Evolutionary conservation across 2,797 vertebrate genomes (phyloP).

Genomic region (Oceanodroma leucorhoa): DNA sequence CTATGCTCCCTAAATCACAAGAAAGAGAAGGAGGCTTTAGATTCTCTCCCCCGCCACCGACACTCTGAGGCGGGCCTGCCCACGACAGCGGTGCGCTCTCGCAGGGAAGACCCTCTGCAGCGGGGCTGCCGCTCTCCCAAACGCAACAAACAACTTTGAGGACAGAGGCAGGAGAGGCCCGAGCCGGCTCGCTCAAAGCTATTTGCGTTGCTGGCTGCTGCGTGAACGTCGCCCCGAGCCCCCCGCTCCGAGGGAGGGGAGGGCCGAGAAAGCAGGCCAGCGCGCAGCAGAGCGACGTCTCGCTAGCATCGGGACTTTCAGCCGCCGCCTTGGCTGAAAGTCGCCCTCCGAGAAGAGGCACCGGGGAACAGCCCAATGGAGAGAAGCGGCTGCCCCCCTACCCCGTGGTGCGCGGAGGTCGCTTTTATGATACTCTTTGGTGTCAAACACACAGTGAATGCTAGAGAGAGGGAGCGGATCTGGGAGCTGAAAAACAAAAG

Average conservation of each 20-base stretch:
- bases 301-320: conserved; percentile 64
- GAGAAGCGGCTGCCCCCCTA: conserved; percentile 77
- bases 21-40: conserved; percentile 87
- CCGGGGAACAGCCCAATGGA: conserved; percentile 74
- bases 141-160: conserved; percentile 77
- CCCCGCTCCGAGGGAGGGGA: conserved; percentile 66
- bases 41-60: conserved; percentile 60
- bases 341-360: conserved; percentile 71
- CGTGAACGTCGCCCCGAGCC: conserved; percentile 68
- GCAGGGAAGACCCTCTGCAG: conserved; percentile 76
- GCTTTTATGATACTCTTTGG: conserved; percentile 76
- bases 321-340: conserved; percentile 63
- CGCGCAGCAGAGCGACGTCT: conserved; percentile 52
- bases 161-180: conserved; percentile 69
- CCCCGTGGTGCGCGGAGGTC: conserved; percentile 73
- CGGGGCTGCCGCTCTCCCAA: conserved; percentile 74
- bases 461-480: conserved; percentile 84
- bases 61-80: conserved; percentile 73
- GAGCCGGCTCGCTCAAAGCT: conserved; percentile 73
- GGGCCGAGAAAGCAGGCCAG: conserved; percentile 64
- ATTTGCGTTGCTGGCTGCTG: conserved; percentile 71
- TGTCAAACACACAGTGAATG: conserved; percentile 81
- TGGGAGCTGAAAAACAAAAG: conserved; percentile 88
- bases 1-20: conserved; percentile 99
- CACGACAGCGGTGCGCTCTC: conserved; percentile 75